A percentile compares a stretch with the other conserved stretches of the same genome.
These are phyloP conservation scores for Macrobrachium rosenbergii DNA, from an alignment of 1,140 invertebrate species.

Conservation along the genomic window DNA sequence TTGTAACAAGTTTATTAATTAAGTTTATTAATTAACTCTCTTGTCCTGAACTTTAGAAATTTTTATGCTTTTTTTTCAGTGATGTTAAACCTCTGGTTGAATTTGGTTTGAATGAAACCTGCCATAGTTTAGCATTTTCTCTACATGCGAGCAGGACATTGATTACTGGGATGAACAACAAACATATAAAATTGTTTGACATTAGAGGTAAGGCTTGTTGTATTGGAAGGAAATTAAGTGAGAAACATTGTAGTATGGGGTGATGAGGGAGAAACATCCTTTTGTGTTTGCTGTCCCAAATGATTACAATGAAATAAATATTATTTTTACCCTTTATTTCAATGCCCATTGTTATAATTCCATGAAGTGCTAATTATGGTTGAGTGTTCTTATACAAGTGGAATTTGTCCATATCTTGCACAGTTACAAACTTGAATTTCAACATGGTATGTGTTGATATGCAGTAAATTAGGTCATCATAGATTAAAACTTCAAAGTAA, in stretches of 20 bases:
- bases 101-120: constrained; percentile 83
- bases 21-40: too few relatives aligned
- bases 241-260: neutral
- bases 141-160: constrained; percentile 80
- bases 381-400: too few relatives aligned
- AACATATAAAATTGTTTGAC: constrained; percentile 91
- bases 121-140: constrained; percentile 89
- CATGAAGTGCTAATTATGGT: too few relatives aligned
- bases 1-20: neutral
- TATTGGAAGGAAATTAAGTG: neutral
- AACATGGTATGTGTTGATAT: too few relatives aligned
- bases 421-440: too few relatives aligned
- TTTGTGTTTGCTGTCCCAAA: neutral
- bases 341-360: too few relatives aligned
- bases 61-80: constrained; percentile 53
- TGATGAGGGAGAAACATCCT: neutral
- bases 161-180: constrained; percentile 89
- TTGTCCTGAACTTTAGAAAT: neutral
- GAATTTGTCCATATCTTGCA: too few relatives aligned
- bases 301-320: too few relatives aligned
- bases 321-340: too few relatives aligned
- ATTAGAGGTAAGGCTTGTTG: constrained; percentile 79
- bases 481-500: too few relatives aligned
- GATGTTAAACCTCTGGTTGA: constrained; percentile 75
- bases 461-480: too few relatives aligned